phyloP scores from a whole-genome alignment of 2,113 vertebrate genomes.

The Amazona guildingii region DNA sequence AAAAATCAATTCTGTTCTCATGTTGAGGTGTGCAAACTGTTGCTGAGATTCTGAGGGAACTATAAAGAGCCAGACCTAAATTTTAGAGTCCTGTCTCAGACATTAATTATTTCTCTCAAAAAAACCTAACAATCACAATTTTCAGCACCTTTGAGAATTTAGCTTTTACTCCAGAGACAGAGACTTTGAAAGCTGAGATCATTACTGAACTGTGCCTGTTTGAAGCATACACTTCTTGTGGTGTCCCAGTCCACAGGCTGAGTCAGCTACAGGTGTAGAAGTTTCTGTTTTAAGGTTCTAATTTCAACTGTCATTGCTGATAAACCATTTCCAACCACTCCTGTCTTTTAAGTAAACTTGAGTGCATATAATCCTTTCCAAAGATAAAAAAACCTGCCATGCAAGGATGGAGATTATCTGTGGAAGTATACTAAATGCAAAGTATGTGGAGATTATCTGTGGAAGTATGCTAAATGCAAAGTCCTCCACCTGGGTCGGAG shows the following conservation, averaged over 20 bases:
- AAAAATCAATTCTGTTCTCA: not conserved
- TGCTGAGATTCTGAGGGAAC: not conserved
- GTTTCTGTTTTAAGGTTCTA: not conserved
- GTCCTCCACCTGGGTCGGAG: too few relatives aligned
- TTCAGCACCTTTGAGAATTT: not conserved
- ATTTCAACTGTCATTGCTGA: not conserved
- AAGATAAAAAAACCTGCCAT: not conserved
- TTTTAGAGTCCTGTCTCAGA: not conserved
- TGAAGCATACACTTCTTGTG: not conserved
- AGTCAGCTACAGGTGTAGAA: not conserved
- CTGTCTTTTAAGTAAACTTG: not conserved
- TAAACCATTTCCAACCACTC: not conserved
- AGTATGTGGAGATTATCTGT: too few relatives aligned
- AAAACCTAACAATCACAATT: not conserved
- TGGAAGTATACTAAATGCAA: not conserved
- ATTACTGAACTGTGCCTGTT: too few relatives aligned
- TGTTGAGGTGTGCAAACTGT: not conserved
- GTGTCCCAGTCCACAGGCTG: not conserved
- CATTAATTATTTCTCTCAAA: not conserved
- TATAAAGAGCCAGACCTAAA: not conserved
- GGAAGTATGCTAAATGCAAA: too few relatives aligned
- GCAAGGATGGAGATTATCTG: not conserved
- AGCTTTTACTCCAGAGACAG: not conserved
- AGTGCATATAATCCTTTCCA: not conserved
- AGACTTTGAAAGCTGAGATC: not conserved